Evolutionary conservation across 2,888 invertebrate species (phyloP).

Genomic region (Caenorhabditis sulstoni): DNA sequence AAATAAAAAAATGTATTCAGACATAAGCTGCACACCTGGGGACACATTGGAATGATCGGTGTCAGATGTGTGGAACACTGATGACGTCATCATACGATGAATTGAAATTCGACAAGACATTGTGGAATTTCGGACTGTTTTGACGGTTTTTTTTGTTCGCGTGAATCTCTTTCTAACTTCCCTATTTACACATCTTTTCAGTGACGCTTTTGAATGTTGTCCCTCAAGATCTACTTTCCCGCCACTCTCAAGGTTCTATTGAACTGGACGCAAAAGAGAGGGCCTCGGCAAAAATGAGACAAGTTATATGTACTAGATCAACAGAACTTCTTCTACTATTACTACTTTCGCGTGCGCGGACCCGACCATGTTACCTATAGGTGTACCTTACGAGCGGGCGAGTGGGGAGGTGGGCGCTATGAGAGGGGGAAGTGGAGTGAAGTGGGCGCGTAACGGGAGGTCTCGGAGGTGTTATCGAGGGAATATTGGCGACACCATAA

Average conservation of each 20-base stretch:
- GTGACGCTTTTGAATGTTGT: conserved; percentile 39
- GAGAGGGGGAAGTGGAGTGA: conserved; percentile 17
- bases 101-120: not conserved
- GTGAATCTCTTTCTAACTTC: not conserved
- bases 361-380: not conserved
- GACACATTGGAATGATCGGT: too few species aligned
- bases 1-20: conserved; percentile 39
- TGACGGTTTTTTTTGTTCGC: conserved; percentile 7
- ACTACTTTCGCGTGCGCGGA: too few species aligned
- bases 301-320: conserved; percentile 44
- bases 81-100: not conserved
- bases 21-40: conserved; percentile 10
- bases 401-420: not conserved
- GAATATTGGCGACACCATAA: conserved; percentile 49
- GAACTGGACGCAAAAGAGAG: conserved; percentile 10
- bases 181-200: conserved; percentile 44
- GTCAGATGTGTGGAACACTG: too few species aligned
- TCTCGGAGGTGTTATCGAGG: conserved; percentile 39
- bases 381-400: too few species aligned
- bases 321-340: conserved; percentile 6
- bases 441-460: conserved; percentile 24
- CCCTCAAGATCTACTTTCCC: conserved; percentile 41
- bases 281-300: conserved; percentile 14
- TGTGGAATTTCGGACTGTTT: conserved; percentile 1
- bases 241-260: conserved; percentile 51